A percentile compares a stretch with the other conserved stretches of the same genome.
Evolutionary conservation across 2,888 invertebrate species (phyloP).

Genomic region (Odontothrips loti): DNA sequence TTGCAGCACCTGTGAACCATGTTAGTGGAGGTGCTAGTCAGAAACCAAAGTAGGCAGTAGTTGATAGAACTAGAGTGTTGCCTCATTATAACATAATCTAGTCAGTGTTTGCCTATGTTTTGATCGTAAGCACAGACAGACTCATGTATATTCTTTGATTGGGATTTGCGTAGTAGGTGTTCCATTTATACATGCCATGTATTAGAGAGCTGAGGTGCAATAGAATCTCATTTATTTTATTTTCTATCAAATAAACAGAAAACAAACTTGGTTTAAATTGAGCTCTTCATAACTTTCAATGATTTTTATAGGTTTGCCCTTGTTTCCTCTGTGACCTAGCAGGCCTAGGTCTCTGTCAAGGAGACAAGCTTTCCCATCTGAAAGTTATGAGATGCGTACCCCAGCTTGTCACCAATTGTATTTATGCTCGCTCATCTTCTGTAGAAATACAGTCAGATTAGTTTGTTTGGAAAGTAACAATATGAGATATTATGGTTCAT

Average conservation of each 20-base stretch:
- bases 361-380: not conserved
- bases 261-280: too few species aligned
- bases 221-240: too few species aligned
- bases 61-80: constrained; percentile 21
- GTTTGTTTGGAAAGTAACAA: not conserved
- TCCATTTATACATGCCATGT: too few species aligned
- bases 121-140: not conserved
- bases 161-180: too few species aligned
- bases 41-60: constrained; percentile 18
- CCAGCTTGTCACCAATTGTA: not conserved
- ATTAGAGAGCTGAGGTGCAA: too few species aligned
- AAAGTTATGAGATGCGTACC: not conserved
- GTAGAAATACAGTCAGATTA: not conserved
- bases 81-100: constrained; percentile 18
- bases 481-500: not conserved
- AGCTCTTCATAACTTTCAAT: too few species aligned
- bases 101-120: constrained; percentile 20
- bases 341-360: not conserved
- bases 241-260: too few species aligned
- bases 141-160: not conserved
- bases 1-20: constrained; percentile 22
- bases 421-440: not conserved
- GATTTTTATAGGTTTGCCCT: not conserved
- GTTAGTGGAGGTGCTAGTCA: constrained; percentile 19
- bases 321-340: not conserved